Conservation (phyloP, 2,113 vertebrate genomes). For the Etheostoma cragini region DNA sequence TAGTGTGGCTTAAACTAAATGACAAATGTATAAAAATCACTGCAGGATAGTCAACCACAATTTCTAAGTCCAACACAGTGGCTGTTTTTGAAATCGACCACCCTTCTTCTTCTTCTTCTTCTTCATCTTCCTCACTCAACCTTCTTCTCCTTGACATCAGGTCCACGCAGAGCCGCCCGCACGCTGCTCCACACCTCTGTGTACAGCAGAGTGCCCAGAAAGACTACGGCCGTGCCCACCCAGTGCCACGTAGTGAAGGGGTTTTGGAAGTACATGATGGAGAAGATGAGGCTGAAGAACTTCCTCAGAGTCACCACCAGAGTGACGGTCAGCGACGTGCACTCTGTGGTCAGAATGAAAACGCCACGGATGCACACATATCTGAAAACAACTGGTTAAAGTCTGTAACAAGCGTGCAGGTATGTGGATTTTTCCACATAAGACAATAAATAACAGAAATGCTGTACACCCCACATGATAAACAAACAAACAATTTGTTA, state of each 20-base stretch:
- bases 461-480: too few relatives aligned
- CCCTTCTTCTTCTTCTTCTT: background rate
- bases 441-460: too few relatives aligned
- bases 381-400: conserved; percentile 78
- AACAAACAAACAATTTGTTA: too few relatives aligned
- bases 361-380: conserved; percentile 96
- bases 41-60: background rate
- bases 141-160: conserved; percentile 79
- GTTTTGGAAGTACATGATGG: conserved; percentile 95
- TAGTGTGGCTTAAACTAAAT: conserved; percentile 6
- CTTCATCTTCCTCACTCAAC: conserved; percentile 67
- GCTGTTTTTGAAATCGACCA: background rate
- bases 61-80: conserved; percentile 12
- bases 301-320: conserved; percentile 96
- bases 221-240: conserved; percentile 91
- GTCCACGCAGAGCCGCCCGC: conserved; percentile 50
- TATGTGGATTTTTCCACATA: too few relatives aligned
- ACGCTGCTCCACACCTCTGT: conserved; percentile 91
- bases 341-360: conserved; percentile 96
- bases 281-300: conserved; percentile 97
- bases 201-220: conserved; percentile 93
- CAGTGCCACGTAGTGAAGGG: conserved; percentile 97
- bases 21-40: conserved; percentile 38
- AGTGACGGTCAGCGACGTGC: conserved; percentile 94
- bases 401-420: conserved; percentile 36